A percentile compares a stretch with the other conserved stretches of the same genome.
phyloP scores from a whole-genome alignment of 1,140 invertebrate genomes.

The Drosophila punjabiensis region DNA sequence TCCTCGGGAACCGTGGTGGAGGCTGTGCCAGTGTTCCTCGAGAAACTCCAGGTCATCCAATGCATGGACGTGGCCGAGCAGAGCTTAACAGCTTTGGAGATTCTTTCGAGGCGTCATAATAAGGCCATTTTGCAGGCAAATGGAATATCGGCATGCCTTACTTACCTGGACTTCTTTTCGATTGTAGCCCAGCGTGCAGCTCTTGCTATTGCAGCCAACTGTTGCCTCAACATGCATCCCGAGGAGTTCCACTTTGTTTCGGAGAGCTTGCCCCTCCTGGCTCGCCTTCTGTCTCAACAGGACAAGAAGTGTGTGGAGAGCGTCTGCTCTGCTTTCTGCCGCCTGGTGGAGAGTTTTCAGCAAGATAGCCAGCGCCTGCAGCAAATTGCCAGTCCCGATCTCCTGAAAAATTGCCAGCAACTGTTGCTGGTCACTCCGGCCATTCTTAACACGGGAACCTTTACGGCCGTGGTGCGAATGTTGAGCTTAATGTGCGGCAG shows the following conservation, averaged over 20 bases:
- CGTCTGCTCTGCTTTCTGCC: slow-evolving; percentile 97
- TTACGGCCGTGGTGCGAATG: slow-evolving; percentile 98
- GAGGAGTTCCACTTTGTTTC: slow-evolving; percentile 97
- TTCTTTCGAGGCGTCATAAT: slow-evolving; percentile 97
- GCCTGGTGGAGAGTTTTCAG: slow-evolving; percentile 98
- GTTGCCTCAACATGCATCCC: slow-evolving; percentile 96
- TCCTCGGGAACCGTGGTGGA: slow-evolving; percentile 98
- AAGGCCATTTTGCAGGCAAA: slow-evolving; percentile 98
- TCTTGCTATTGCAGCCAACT: slow-evolving; percentile 97
- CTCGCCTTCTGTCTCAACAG: slow-evolving; percentile 94
- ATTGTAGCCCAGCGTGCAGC: slow-evolving; percentile 98
- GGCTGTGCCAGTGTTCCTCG: slow-evolving; percentile 97
- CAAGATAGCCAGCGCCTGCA: slow-evolving; percentile 95
- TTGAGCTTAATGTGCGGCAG: slow-evolving; percentile 97
- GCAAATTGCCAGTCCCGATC: slow-evolving; percentile 97
- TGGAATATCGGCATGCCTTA: slow-evolving; percentile 97
- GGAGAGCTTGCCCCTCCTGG: slow-evolving; percentile 94
- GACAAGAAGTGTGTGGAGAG: slow-evolving; percentile 99
- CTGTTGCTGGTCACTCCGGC: slow-evolving; percentile 96
- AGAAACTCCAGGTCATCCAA: slow-evolving; percentile 98
- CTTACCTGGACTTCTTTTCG: slow-evolving; percentile 98
- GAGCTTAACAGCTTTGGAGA: slow-evolving; percentile 97
- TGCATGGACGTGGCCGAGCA: slow-evolving; percentile 99
- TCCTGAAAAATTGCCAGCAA: slow-evolving; percentile 97
- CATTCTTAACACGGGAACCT: slow-evolving; percentile 96